A percentile compares a stretch with the other conserved stretches of the same genome.
Conservation (phyloP, 2,113 vertebrate genomes). For the Ammodytes dubius region DNA sequence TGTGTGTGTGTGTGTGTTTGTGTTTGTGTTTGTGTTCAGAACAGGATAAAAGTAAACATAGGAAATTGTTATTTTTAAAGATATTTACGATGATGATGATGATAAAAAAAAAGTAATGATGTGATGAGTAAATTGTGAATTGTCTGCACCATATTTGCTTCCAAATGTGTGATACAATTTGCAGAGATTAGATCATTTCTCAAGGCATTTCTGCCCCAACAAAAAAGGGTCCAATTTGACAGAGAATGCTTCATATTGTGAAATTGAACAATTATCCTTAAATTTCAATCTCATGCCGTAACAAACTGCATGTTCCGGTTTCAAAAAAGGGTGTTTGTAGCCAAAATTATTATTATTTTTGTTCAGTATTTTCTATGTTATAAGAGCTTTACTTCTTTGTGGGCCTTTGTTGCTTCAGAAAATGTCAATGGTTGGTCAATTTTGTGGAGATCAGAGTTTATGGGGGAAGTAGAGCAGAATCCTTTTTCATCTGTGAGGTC, state of each 20-base stretch:
- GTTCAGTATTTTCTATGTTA: conserved; percentile 6
- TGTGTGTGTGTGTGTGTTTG: no score
- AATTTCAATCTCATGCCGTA: conserved; percentile 31
- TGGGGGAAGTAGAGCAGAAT: conserved; percentile 55
- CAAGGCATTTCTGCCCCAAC: neutral
- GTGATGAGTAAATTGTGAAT: neutral
- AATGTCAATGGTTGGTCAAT: neutral
- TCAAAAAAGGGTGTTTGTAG: neutral
- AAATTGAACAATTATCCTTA: conserved; percentile 29
- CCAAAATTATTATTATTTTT: neutral
- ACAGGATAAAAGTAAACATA: neutral
- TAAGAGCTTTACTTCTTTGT: neutral
- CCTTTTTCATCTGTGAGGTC: conserved; percentile 13
- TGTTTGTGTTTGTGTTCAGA: neutral
- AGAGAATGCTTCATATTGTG: neutral
- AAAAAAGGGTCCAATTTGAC: conserved; percentile 17
- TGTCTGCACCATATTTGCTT: neutral
- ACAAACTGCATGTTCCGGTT: neutral
- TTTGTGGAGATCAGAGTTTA: conserved; percentile 59
- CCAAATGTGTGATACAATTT: conserved; percentile 1
- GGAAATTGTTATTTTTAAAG: neutral
- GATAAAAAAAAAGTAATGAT: no score
- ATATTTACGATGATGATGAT: neutral
- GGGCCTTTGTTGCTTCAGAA: neutral
- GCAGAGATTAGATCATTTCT: conserved; percentile 21